Conservation (phyloP, 1,140 invertebrate species). For the Orius insidiosus region DNA sequence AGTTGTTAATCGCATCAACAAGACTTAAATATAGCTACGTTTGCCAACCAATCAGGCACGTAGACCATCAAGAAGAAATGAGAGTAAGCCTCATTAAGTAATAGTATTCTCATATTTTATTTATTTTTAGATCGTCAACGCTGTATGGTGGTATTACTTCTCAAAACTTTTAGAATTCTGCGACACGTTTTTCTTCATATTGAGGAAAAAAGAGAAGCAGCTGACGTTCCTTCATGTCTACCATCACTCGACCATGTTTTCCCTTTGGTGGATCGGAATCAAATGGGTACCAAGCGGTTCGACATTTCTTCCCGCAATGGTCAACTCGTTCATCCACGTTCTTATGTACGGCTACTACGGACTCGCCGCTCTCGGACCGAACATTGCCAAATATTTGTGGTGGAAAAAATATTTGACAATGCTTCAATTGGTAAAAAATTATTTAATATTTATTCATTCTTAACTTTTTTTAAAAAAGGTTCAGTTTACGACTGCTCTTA, state of each 20-base stretch:
- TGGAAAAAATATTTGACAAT: slow-evolving; percentile 91
- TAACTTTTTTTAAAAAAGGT: slow-evolving; percentile 30
- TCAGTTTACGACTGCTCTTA: slow-evolving; percentile 71
- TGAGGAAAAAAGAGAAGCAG: slow-evolving; percentile 74
- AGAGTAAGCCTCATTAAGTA: slow-evolving; percentile 36
- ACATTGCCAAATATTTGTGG: slow-evolving; percentile 65
- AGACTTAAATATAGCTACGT: slow-evolving; percentile 70
- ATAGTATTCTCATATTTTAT: background rate
- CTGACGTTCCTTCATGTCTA: slow-evolving; percentile 81
- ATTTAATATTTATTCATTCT: slow-evolving; percentile 3
- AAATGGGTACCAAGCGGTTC: slow-evolving; percentile 93
- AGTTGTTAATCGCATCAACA: slow-evolving; percentile 55
- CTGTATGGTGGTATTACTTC: slow-evolving; percentile 94
- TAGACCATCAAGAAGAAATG: slow-evolving; percentile 64
- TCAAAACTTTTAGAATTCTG: slow-evolving; percentile 87
- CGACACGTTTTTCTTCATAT: slow-evolving; percentile 82
- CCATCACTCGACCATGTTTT: slow-evolving; percentile 84
- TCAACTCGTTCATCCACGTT: slow-evolving; percentile 77
- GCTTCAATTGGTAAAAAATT: slow-evolving; percentile 39
- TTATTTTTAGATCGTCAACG: slow-evolving; percentile 62
- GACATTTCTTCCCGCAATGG: slow-evolving; percentile 68
- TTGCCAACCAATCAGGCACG: slow-evolving; percentile 73
- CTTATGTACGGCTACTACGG: slow-evolving; percentile 90
- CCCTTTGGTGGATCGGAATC: slow-evolving; percentile 87
- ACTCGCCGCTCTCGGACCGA: slow-evolving; percentile 62